These are phyloP conservation scores for Naso thynnoides DNA, from an alignment of 2,797 vertebrate species.

Conservation along the genomic window DNA sequence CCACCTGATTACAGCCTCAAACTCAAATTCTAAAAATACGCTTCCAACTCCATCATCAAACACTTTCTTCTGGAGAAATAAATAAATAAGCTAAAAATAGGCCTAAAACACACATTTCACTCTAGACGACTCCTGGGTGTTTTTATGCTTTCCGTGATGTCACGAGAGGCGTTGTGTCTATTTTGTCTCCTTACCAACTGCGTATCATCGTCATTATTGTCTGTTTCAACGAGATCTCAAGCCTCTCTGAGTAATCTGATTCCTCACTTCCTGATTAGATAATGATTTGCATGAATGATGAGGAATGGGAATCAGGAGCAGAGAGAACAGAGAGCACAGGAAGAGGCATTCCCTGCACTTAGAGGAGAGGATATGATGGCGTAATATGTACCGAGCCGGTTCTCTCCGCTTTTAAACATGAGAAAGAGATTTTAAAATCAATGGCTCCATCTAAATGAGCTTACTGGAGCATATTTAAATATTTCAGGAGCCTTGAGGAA, in stretches of 20 bases:
- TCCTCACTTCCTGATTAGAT: slow-evolving; percentile 83
- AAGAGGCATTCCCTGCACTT: slow-evolving; percentile 47
- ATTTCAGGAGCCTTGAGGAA: slow-evolving; percentile 57
- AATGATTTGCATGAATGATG: slow-evolving; percentile 78
- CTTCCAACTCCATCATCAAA: slow-evolving; percentile 34
- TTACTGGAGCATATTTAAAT: slow-evolving; percentile 45
- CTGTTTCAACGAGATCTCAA: slow-evolving; percentile 59
- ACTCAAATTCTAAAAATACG: slow-evolving; percentile 39
- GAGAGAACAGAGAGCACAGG: slow-evolving; percentile 35
- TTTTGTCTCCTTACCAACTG: slow-evolving; percentile 40
- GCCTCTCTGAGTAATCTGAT: slow-evolving; percentile 76
- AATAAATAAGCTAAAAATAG: slow-evolving; percentile 46
- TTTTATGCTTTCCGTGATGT: slow-evolving; percentile 41
- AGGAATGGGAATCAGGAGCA: slow-evolving; percentile 52
- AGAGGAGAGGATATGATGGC: slow-evolving; percentile 21
- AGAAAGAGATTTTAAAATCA: slow-evolving; percentile 37
- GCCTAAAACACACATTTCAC: slow-evolving; percentile 17
- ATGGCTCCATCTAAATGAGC: slow-evolving; percentile 43
- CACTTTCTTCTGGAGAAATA: slow-evolving; percentile 8
- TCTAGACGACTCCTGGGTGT: slow-evolving; percentile 20
- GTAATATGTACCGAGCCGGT: slow-evolving; percentile 12
- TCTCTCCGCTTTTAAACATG: slow-evolving; percentile 22
- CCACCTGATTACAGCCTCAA: slow-evolving; percentile 34
- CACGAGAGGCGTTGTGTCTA: slow-evolving; percentile 21
- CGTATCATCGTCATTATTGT: slow-evolving; percentile 54